Conservation (phyloP, 2,888 invertebrate genomes). For the Clistopyga incitator region DNA sequence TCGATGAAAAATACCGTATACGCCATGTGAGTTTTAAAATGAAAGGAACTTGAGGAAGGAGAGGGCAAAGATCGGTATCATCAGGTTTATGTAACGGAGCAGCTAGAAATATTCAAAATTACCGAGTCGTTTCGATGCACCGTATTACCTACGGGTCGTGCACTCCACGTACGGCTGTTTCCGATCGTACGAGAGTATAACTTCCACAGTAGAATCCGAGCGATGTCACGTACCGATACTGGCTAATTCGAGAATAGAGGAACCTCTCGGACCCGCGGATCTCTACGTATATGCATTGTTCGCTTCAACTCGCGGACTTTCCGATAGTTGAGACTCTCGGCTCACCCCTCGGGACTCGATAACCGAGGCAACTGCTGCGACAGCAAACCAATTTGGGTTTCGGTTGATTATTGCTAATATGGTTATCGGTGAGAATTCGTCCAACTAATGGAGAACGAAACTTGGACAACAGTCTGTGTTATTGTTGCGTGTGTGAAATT, state of each 20-base stretch:
- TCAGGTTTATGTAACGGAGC: background rate
- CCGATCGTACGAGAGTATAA: constrained; percentile 24
- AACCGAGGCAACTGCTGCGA: constrained; percentile 32
- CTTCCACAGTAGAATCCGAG: constrained; percentile 19
- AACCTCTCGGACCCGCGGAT: constrained; percentile 18
- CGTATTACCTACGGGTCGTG: constrained; percentile 4
- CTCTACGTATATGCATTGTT: constrained; percentile 26
- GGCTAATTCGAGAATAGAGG: constrained; percentile 43
- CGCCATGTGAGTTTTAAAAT: no score
- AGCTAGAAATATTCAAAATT: constrained; percentile 23
- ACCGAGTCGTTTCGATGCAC: background rate
- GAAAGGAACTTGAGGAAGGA: background rate
- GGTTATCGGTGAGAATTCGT: constrained; percentile 47
- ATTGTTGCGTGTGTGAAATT: background rate
- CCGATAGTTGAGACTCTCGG: constrained; percentile 49
- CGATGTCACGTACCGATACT: constrained; percentile 52
- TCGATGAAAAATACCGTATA: no score
- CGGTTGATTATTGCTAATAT: constrained; percentile 39
- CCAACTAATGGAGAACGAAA: constrained; percentile 4
- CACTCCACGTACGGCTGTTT: constrained; percentile 27
- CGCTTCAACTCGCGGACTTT: constrained; percentile 38
- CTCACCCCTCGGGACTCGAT: constrained; percentile 32
- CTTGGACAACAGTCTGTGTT: background rate
- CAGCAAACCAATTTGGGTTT: constrained; percentile 46
- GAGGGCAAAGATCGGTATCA: background rate